Base-by-base conservation (phyloP, 2,888 invertebrate genomes). In the Microdon myrmicae region DNA sequence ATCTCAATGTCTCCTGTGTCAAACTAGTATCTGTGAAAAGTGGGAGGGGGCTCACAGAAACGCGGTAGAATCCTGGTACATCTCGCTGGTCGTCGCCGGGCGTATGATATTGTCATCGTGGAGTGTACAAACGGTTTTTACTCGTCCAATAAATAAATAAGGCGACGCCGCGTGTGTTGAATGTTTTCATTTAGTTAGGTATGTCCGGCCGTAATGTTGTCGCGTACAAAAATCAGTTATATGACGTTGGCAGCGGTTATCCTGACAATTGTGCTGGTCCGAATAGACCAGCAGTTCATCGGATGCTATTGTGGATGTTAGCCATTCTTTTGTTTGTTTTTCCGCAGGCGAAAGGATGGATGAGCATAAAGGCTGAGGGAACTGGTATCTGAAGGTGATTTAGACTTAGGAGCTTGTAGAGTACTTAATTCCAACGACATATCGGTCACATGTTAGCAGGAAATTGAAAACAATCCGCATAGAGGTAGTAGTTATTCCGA, bases 81-180 rank as follows among this genome's bases (percentile, higher is more conserved):
- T 56, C 34, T 64, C 31, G 43, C 58, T 37, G 37, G 49, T 45
- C 20, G 45, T 45, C 25, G 17, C 17, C 47, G 45, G 14, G 16
- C 14, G 8, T 13, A 26, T 29, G 47, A 58, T 64, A 53, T 64
- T 64, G 58, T 51, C 51, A 64, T 58, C 28, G 64, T 58, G 51
- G 64, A 41, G 20, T 58, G 64, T 64, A 58, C 43, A 47, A 58
- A 47, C 53, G 51, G 64, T 47, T 64, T 45, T 41, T 26, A 47
- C 53, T 51, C 64, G 58, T 64, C 64, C 58, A 64, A 64, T 51
- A 64, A 47, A 64, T 64, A 64, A 64, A 64, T 64, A 64, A 64
- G 64, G 58, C 26, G 68, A 68, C 69, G 68, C 69, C 69, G 69
- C 68, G 69, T 70, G 69, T 66, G 68, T 47, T 68, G 68, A 70